Conservation (phyloP, 2,113 vertebrate genomes). For the Gallinago jamesoni region DNA sequence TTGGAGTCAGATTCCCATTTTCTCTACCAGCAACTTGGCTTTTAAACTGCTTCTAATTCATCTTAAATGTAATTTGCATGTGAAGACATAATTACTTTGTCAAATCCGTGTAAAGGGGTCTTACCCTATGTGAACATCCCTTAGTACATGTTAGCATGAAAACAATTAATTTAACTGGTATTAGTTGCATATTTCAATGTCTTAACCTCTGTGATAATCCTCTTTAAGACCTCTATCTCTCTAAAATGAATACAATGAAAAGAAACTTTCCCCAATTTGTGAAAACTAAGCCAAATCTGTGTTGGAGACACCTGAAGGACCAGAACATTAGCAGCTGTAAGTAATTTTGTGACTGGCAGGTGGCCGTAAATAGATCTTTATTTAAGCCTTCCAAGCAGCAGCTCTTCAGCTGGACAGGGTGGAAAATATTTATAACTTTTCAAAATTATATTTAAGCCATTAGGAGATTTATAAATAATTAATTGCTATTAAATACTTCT, state of each 20-base stretch:
- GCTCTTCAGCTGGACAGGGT: slow-evolving; percentile 41
- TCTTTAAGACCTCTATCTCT: slow-evolving; percentile 55
- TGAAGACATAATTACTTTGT: background rate
- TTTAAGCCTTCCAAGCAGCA: slow-evolving; percentile 35
- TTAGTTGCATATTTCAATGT: slow-evolving; percentile 68
- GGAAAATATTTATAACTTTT: slow-evolving; percentile 45
- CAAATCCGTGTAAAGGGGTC: background rate
- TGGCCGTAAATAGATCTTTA: slow-evolving; percentile 56
- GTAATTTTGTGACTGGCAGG: slow-evolving; percentile 64
- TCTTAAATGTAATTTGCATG: background rate
- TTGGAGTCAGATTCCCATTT: slow-evolving; percentile 23
- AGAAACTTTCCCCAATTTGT: slow-evolving; percentile 11
- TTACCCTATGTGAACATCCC: background rate
- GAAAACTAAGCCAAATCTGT: slow-evolving; percentile 40
- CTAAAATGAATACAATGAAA: slow-evolving; percentile 46
- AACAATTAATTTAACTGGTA: slow-evolving; percentile 67
- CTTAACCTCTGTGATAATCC: slow-evolving; percentile 52
- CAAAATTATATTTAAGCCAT: slow-evolving; percentile 53
- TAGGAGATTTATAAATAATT: slow-evolving; percentile 61
- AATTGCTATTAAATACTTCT: slow-evolving; percentile 41
- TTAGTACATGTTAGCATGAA: slow-evolving; percentile 26
- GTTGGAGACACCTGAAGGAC: slow-evolving; percentile 20
- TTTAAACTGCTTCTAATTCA: slow-evolving; percentile 3
- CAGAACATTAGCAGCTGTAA: slow-evolving; percentile 25
- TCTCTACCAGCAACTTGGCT: background rate